phyloP scores from a whole-genome alignment of 2,113 vertebrate species.

The Stegostoma tigrinum region DNA sequence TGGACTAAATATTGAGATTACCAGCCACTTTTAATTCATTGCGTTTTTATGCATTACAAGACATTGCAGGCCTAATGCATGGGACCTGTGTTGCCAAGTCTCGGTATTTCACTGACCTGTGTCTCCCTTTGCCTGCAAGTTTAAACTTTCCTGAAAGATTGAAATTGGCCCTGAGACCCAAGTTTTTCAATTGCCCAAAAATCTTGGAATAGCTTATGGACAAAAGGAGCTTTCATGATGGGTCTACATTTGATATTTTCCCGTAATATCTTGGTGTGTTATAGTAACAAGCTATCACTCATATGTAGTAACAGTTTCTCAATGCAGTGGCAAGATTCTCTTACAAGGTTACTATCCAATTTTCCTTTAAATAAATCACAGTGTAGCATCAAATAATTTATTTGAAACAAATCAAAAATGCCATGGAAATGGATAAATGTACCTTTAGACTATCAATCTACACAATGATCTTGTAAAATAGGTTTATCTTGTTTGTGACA shows the following conservation, averaged over 20 bases:
- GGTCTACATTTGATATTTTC: background rate
- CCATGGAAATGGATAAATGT: background rate
- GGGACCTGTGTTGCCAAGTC: background rate
- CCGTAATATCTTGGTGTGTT: background rate
- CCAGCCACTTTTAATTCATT: background rate
- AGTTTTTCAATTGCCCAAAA: background rate
- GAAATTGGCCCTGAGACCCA: background rate
- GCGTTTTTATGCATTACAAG: background rate
- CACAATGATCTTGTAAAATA: background rate
- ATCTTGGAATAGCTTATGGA: background rate
- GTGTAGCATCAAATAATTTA: background rate
- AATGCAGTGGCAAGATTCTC: background rate
- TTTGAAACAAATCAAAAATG: background rate
- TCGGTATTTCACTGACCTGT: background rate
- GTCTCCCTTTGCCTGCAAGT: background rate
- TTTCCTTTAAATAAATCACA: background rate
- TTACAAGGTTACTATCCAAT: background rate
- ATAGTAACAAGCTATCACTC: background rate
- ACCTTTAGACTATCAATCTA: background rate
- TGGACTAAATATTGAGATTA: background rate
- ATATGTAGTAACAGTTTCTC: background rate
- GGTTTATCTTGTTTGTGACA: background rate
- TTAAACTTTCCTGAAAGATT: background rate
- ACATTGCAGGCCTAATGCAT: background rate
- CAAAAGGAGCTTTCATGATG: background rate